Percentiles rank a stretch among this genome's conserved stretches.
phyloP scores from a whole-genome alignment of 2,113 vertebrate genomes.

The Dromiciops gliroides region DNA sequence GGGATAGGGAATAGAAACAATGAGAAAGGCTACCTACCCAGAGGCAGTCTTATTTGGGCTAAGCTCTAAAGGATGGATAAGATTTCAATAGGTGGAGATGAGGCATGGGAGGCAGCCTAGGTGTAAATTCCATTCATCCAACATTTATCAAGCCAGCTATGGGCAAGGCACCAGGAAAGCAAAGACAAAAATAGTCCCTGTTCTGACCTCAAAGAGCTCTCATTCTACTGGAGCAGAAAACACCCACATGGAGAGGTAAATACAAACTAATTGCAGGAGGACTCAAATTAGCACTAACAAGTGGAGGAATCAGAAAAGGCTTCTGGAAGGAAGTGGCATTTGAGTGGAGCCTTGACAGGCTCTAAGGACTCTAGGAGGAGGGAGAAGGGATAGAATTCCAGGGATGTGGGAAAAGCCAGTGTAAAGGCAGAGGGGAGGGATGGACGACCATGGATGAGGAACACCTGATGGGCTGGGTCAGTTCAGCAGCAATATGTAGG shows the following conservation, averaged over 20 bases:
- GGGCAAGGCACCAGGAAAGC: neutral
- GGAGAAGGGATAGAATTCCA: neutral
- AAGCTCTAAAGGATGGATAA: neutral
- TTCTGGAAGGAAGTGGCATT: neutral
- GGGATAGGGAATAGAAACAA: neutral
- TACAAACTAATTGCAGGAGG: neutral
- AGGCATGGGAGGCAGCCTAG: neutral
- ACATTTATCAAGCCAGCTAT: neutral
- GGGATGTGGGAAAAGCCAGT: neutral
- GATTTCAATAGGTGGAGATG: neutral
- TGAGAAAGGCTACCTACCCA: neutral
- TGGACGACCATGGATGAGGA: neutral
- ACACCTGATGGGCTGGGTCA: neutral
- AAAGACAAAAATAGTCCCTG: neutral
- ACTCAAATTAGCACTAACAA: neutral
- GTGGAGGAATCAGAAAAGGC: neutral
- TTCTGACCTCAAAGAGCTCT: neutral
- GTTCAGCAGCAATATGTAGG: neutral
- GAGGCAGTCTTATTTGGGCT: neutral
- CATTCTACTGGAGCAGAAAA: neutral
- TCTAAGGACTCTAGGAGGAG: neutral
- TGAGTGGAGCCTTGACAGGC: neutral
- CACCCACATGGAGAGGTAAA: neutral
- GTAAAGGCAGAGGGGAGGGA: neutral
- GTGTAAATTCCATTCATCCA: neutral